phyloP scores from a whole-genome alignment of 2,113 vertebrate genomes.

The Seriola rivoliana region DNA sequence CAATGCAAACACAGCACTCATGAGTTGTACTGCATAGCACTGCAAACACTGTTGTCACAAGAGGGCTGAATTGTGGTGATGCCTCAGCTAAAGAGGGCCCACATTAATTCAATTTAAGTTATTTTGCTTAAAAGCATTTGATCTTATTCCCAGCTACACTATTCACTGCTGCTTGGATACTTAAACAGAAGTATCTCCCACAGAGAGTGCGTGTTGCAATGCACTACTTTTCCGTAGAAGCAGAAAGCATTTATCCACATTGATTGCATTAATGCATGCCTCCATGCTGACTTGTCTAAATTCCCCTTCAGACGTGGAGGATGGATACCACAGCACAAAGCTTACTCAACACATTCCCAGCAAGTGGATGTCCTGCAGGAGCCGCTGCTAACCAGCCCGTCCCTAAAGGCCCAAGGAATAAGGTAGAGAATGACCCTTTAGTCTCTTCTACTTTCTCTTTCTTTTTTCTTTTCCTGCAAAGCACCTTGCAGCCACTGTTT shows the following conservation, averaged over 20 bases:
- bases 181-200: neutral
- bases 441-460: neutral
- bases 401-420: slow-evolving; percentile 85
- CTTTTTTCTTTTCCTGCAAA: neutral
- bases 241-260: slow-evolving; percentile 4
- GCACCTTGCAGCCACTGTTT: neutral
- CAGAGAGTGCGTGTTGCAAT: neutral
- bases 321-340: slow-evolving; percentile 83
- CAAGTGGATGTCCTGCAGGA: slow-evolving; percentile 73
- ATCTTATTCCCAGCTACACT: neutral
- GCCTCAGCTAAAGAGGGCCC: neutral
- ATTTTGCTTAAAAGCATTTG: neutral
- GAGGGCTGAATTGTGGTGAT: neutral
- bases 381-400: slow-evolving; percentile 73
- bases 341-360: slow-evolving; percentile 85
- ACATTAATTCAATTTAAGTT: neutral
- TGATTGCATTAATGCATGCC: slow-evolving; percentile 10
- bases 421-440: slow-evolving; percentile 82
- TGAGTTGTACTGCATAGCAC: neutral
- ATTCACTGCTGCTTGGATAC: neutral
- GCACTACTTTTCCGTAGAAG: neutral
- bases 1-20: neutral
- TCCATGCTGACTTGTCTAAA: slow-evolving; percentile 38
- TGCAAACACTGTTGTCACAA: neutral
- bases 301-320: slow-evolving; percentile 86